Evolutionary conservation across 1,140 invertebrate genomes (phyloP).

Genomic region (Psix sp.): DNA sequence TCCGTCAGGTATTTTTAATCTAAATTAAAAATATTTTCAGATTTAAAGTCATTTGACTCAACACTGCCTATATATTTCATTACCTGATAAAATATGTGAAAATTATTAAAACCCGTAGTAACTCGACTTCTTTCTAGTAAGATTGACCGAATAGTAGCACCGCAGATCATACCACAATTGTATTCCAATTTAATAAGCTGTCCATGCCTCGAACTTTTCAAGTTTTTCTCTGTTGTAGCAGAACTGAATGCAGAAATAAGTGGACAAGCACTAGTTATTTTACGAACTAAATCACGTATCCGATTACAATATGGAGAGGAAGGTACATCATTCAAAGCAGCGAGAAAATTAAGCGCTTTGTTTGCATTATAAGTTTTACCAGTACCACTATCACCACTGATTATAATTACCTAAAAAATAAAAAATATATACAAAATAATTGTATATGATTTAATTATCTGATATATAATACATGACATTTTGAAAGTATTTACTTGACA

Average conservation of each 20-base stretch:
- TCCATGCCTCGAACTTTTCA: slow-evolving; percentile 81
- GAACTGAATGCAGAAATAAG: slow-evolving; percentile 70
- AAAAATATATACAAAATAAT: no score
- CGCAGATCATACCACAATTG: slow-evolving; percentile 79
- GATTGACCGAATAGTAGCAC: slow-evolving; percentile 81
- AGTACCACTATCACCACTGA: slow-evolving; percentile 75
- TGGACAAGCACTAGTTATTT: slow-evolving; percentile 61
- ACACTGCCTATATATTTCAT: slow-evolving; percentile 27
- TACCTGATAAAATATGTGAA: slow-evolving; percentile 81
- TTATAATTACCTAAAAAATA: slow-evolving; percentile 68
- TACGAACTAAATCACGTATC: slow-evolving; percentile 43
- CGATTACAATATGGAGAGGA: slow-evolving; percentile 3
- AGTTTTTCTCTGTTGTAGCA: slow-evolving; percentile 81
- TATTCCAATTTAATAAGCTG: slow-evolving; percentile 74
- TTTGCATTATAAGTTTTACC: slow-evolving; percentile 75
- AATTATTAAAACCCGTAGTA: slow-evolving; percentile 76
- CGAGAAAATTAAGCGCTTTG: slow-evolving; percentile 72
- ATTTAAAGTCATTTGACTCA: no score
- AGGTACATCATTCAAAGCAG: slow-evolving; percentile 46
- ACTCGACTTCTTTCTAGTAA: slow-evolving; percentile 80
- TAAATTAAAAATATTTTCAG: no score
- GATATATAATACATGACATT: no score
- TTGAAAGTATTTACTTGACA: slow-evolving; percentile 47
- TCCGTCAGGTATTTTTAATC: no score
- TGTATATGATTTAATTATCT: no score